phyloP scores from a whole-genome alignment of 2,113 vertebrate species.

The Glaucomys volans region DNA sequence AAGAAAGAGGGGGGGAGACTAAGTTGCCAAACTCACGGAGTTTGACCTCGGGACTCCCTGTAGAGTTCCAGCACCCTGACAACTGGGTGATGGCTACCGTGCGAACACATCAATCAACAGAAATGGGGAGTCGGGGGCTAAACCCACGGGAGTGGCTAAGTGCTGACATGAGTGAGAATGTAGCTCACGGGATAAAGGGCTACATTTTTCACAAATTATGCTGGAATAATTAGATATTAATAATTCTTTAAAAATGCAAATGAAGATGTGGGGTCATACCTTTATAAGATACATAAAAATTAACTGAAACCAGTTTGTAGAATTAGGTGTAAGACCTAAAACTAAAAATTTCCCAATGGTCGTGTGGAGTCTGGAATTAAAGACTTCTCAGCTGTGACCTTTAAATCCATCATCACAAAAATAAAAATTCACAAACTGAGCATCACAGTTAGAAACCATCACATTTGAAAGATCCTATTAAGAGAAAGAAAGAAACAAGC shows the following conservation, averaged over 20 bases:
- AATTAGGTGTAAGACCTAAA: not conserved
- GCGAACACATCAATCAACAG: too few species aligned
- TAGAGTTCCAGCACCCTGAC: not conserved
- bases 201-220: not conserved
- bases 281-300: not conserved
- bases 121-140: not conserved
- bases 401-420: not conserved
- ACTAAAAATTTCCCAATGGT: not conserved
- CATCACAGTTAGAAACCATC: not conserved
- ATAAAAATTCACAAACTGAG: not conserved
- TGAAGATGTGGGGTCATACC: too few species aligned
- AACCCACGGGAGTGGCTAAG: not conserved
- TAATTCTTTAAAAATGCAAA: not conserved
- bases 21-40: not conserved
- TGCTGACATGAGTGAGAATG: not conserved
- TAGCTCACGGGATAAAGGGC: not conserved
- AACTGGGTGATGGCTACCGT: accelerated
- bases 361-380: not conserved
- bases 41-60: too few species aligned
- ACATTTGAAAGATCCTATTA: not conserved
- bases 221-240: not conserved
- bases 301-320: not conserved
- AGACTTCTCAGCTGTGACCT: not conserved
- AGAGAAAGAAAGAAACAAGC: not conserved
- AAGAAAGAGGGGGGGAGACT: not conserved